Base-by-base conservation (phyloP, 2,113 vertebrate species). In the Hypocryptadius cinnamomeus region DNA sequence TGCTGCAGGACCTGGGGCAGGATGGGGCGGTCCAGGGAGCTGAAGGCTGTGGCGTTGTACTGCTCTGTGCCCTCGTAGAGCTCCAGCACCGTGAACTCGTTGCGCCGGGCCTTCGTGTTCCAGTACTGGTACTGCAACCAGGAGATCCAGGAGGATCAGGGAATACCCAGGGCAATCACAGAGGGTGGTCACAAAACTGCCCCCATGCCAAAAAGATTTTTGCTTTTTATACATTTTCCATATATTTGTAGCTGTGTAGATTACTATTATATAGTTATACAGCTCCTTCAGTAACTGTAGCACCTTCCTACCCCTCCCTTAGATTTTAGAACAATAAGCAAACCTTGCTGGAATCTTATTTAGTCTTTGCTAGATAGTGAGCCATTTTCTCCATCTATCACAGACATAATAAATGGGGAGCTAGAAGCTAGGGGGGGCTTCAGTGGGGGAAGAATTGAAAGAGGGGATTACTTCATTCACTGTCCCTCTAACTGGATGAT, bases 41-140 rank as follows among this genome's bases (percentile, higher is more conserved):
- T 99, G 98, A 99, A 99, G 94, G 98, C 99, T 0, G 99, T 99
- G 96, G 99, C 99, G 3, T 99, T 99, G 97, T 99, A 99, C 23
- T 99, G 98, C 97, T 99, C 99, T 0, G 98, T 99, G 18, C 99
- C 99, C 92, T 99, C 99, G 3, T 99, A 99, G 28, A 99, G 98
- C 94, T 99, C 99, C 90, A 99, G 97, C 12, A 98, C 99, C 0
- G 99, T 99, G 92, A 99, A 98, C 97, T 99, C 99, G 0, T 99
- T 99, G 89, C 99, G 98, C 57, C 99, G 98, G 8, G 98, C 98
- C 95, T 99, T 99, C 1, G 98, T 98, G 92, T 99, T 99, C 99
- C 99, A 99, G 96, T 99, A 99, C 77, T 98, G 98, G 84, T 99
- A 99, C 99, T 99, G 94, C 48, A 6, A 30, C 0, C 2, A 69